Base-by-base conservation (phyloP, 2,888 invertebrate species). In the Pheosia tremula region DNA sequence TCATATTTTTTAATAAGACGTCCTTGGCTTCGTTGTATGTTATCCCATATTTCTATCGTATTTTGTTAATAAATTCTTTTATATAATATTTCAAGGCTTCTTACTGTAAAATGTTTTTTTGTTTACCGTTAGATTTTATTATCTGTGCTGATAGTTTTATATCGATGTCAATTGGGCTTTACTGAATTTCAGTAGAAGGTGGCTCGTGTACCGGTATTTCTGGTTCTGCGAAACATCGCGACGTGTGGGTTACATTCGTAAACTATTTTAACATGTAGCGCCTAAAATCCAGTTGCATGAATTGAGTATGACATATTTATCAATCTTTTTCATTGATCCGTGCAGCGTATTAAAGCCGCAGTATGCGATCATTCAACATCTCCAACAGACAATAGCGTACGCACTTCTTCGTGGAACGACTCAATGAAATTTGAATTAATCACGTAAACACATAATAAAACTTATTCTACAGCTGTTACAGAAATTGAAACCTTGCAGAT, bases 391-490 rank as follows among this genome's bases (percentile, higher is more conserved):
- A 67, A 72, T 72, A 63, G 41, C 68, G 58, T 62, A 70, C 65
- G 56, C 61, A 60, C 36, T 64, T 43, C 45, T 59, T 59, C 61
- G 60, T 67, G 59, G 64, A 77, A 72, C 64, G 69, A 57, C 50
- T 69, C 65, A 77, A 75, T 74, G 70, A 77, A 77, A 70, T 74
- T 60, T 50, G 54, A 67, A 68, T 69, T 60, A 59, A 66, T 66
- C 61, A 72, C 60, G 62, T 68, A 76, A 77, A 71, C 69, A 75
- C 45, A 56, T 68, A 73, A 64, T 73, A 71, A 69, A 71, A 67
- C 60, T 64, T 67, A 66, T 68, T 10, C 6, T 4, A 43, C 55
- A 56, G 56, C 56, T 41, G 56, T 41, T 56, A 13, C 41, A 41
- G 41, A 11, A 72, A 60, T 59, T 24, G 61, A 11, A 69, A 59